phyloP scores from a whole-genome alignment of 2,797 vertebrate species.

The Mormyrus proboscirostris region DNA sequence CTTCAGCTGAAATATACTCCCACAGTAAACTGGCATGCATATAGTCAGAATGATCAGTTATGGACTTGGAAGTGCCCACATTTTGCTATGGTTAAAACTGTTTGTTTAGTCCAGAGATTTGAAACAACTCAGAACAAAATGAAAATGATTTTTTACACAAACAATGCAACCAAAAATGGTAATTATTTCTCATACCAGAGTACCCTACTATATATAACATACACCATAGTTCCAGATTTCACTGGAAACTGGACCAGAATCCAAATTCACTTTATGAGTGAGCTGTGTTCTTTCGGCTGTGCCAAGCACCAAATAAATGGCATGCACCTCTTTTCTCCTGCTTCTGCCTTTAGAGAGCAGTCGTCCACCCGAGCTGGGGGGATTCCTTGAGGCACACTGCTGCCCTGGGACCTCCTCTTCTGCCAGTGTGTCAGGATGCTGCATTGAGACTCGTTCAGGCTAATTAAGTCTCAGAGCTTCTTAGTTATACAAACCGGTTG shows the following conservation, averaged over 20 bases:
- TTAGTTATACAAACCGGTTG: background rate
- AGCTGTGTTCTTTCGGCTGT: background rate
- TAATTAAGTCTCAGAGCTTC: background rate
- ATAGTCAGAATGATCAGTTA: background rate
- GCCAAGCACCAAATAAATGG: background rate
- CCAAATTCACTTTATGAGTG: background rate
- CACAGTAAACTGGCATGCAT: background rate
- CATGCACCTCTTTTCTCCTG: background rate
- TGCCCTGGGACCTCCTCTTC: background rate
- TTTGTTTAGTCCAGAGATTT: background rate
- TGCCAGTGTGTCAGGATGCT: background rate
- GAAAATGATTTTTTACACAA: background rate
- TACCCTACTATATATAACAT: background rate
- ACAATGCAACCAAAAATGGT: background rate
- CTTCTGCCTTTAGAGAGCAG: background rate
- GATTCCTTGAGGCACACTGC: background rate
- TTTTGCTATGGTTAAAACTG: background rate
- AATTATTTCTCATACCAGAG: background rate
- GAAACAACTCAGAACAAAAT: background rate
- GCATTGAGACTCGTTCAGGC: background rate
- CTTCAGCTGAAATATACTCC: background rate
- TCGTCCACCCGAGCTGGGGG: background rate
- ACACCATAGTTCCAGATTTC: background rate
- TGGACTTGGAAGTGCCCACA: background rate
- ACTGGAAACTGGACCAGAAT: background rate